Evolutionary conservation across 2,888 invertebrate species (phyloP), one percentile per base, ranked within the genome.

Genomic region (Pharmacophagus antenor): DNA sequence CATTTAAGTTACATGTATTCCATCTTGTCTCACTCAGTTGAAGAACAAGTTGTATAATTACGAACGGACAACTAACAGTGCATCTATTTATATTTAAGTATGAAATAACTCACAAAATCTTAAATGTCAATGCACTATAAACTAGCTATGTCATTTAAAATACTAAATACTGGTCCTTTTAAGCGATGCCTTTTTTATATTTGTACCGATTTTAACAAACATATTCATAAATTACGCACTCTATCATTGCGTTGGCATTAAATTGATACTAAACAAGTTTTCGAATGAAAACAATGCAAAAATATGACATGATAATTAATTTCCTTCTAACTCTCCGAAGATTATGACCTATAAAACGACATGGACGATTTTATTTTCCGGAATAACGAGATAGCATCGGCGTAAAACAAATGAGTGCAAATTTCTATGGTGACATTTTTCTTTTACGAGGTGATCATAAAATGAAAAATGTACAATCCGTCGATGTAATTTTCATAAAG

Each of bases 401-500:
- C 58, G 46, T 64, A 60, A 64, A 67, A 60, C 53, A 65, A 67
- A 68, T 63, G 60, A 64, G 57, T 53, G 22, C 7, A 63, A 56
- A 63, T 67, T 64, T 65, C 63, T 63, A 63, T 60, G 47, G 46
- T 47, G 51, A 69, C 66, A 65, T 64, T 65, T 67, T 68, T 65
- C 69, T 66, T 69, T 70, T 69, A 69, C 65, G 66, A 58, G 27
- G 54, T 58, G 61, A 58, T 63, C 61, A 62, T 66, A 67, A 66
- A 64, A 42, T 37, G 54, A 58, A 63, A 57, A 63, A 58, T 53
- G 25, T 20, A 49, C 27, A 31, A 48, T 59, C 4, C n/a, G 15
- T 37, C 47, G 20, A 54, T 31, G 49, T 44, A 17, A 56, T 62
- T 52, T 62, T 62, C 49, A n/a, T n/a, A n/a, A 37, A 37, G n/a